A percentile compares a stretch with the other conserved stretches of the same genome.
phyloP scores from a whole-genome alignment of 1,140 invertebrate genomes.

The Kradibia gibbosae region DNA sequence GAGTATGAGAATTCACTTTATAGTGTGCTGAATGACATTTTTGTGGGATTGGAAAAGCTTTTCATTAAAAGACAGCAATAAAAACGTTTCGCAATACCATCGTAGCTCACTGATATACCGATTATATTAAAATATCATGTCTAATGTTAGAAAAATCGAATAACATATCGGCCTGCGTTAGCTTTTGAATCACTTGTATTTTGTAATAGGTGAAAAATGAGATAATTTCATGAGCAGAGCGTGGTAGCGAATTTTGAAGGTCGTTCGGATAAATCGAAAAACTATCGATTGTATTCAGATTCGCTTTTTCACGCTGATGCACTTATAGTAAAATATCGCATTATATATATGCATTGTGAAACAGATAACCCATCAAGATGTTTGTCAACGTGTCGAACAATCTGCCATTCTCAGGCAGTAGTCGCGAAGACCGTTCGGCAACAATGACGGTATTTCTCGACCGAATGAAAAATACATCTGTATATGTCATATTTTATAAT shows the following conservation, averaged over 20 bases:
- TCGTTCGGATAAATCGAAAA: neutral
- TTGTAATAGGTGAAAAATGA: neutral
- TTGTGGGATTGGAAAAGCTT: neutral
- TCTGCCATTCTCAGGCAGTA: neutral
- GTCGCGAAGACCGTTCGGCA: neutral
- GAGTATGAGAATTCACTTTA: neutral
- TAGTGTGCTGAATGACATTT: neutral
- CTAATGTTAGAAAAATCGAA: neutral
- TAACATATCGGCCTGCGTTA: neutral
- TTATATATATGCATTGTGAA: neutral
- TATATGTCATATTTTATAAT: constrained; percentile 44
- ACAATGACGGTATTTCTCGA: neutral
- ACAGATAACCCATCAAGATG: neutral
- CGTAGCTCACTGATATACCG: neutral
- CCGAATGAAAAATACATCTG: neutral
- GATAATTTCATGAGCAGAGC: neutral
- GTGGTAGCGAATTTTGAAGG: neutral
- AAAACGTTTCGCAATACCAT: neutral
- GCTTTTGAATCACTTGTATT: neutral
- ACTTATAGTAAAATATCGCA: neutral
- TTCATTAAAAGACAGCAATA: neutral
- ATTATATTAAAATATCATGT: neutral
- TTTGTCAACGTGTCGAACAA: constrained; percentile 42
- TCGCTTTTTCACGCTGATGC: neutral
- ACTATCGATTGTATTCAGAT: neutral